A percentile compares a stretch with the other conserved stretches of the same genome.
These are phyloP conservation scores for Furcula furcula DNA, from an alignment of 2,888 invertebrate genomes.

Conservation along the genomic window DNA sequence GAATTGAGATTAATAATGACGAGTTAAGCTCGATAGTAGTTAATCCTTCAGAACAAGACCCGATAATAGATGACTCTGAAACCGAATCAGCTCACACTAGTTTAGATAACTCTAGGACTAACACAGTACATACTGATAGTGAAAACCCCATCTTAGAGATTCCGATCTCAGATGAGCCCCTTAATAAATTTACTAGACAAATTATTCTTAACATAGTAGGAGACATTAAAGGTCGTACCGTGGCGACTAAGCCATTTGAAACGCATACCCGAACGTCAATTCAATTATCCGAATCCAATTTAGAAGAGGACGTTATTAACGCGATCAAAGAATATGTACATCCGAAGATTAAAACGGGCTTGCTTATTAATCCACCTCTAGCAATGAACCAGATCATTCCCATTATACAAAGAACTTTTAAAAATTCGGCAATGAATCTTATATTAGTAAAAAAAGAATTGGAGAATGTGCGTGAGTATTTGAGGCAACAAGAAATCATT, in stretches of 20 bases:
- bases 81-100: too few relatives aligned
- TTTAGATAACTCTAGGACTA: slow-evolving; percentile 8
- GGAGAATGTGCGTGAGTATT: slow-evolving; percentile 25
- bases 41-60: slow-evolving; percentile 3
- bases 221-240: slow-evolving; percentile 4
- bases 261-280: slow-evolving; percentile 6
- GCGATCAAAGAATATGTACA: slow-evolving; percentile 28
- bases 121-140: slow-evolving; percentile 14
- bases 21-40: slow-evolving; percentile 3
- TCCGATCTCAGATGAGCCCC: slow-evolving; percentile 5
- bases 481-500: slow-evolving; percentile 9
- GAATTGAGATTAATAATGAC: slow-evolving; percentile 18
- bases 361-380: slow-evolving; percentile 18
- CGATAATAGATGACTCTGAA: neutral
- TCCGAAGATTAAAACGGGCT: slow-evolving; percentile 26
- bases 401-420: slow-evolving; percentile 22
- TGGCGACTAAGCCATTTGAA: slow-evolving; percentile 4
- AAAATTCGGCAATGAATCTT: slow-evolving; percentile 22
- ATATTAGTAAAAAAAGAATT: slow-evolving; percentile 18
- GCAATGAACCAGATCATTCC: slow-evolving; percentile 21
- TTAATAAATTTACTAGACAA: slow-evolving; percentile 6
- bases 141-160: slow-evolving; percentile 23
- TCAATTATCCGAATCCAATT: slow-evolving; percentile 18
- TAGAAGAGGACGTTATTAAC: slow-evolving; percentile 22
- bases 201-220: slow-evolving; percentile 1